A percentile compares a stretch with the other conserved stretches of the same genome.
Evolutionary conservation across 2,888 invertebrate genomes (phyloP).

Genomic region (Hydrotaea diabolus): DNA sequence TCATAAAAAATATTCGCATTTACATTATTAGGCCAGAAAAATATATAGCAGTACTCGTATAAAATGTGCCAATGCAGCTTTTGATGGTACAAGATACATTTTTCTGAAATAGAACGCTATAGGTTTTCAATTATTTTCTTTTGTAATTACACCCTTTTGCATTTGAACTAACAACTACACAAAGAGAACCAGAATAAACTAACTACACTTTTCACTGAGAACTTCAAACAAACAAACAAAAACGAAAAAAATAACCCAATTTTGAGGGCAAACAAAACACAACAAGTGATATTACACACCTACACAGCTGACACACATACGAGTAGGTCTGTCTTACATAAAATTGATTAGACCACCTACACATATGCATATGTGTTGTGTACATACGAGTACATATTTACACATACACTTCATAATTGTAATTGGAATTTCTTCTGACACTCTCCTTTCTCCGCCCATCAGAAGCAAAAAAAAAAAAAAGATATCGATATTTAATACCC

Average conservation of each 20-base stretch:
- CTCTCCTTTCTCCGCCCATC: background rate
- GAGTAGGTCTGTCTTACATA: background rate
- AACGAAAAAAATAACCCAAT: conserved; percentile 10
- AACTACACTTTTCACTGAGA: no score
- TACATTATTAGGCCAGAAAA: no score
- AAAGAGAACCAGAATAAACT: no score
- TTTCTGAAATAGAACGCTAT: no score
- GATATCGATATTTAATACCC: conserved; percentile 10
- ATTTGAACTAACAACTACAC: no score
- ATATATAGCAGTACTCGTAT: no score
- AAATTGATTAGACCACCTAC: conserved; percentile 19
- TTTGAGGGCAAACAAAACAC: background rate
- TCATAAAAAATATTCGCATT: no score
- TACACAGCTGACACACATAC: background rate
- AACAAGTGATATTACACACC: conserved; percentile 15
- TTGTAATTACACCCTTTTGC: no score
- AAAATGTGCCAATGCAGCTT: no score
- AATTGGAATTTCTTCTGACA: background rate
- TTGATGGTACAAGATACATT: no score
- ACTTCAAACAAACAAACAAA: no score
- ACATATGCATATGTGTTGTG: background rate
- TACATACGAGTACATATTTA: background rate
- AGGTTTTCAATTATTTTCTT: no score
- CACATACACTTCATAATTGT: conserved; percentile 31
- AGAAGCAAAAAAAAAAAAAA: background rate